Evolutionary conservation across 2,888 invertebrate species (phyloP), one percentile per base, ranked within the genome.

Genomic region (Abrostola triplasia): DNA sequence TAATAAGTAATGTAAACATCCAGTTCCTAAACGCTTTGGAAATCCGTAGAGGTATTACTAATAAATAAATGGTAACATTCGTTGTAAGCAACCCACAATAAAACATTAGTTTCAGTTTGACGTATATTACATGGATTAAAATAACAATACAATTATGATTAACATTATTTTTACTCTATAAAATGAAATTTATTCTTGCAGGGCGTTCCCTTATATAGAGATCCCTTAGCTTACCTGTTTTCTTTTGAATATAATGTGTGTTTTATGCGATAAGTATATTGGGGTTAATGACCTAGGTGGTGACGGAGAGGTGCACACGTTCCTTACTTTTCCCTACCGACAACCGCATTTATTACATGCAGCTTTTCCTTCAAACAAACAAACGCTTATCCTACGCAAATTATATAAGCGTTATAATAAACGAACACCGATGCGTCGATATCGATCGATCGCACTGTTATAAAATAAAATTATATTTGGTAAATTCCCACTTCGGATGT

Each of bases 161-260:
- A 75, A 70, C 68, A 67, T 61, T 70, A 71, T 77, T 77, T n/a
- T 80, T 80, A 83, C 87, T 90, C 91, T 91, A 90, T 86, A 77
- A 89, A 92, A 90, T 91, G 90, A 91, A 92, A 91, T 90, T 83
- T 76, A 92, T 90, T 92, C 86, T 86, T 87, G 91, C 88, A 92
- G 90, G 87, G 84, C 85, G 83, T 80, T 73, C 74, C 83, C 88
- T 89, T 69, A 54, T 59, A 64, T 82, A 85, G 67, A 59, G 73
- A 79, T 83, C 80, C 86, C 90, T 90, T 88, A 91, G 88, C 90
- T 88, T 85, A 89, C 89, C 86, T 88, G 91, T 91, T 90, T 91
- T 90, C 89, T 90, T 89, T 88, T 79, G 79, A 77, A 77, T 67
- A 76, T 71, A 67, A 60, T 59, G 68, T 59, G 55, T 66, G 70